Evolutionary conservation across 2,888 invertebrate genomes (phyloP).

Genomic region (Ecliptopera silaceata): DNA sequence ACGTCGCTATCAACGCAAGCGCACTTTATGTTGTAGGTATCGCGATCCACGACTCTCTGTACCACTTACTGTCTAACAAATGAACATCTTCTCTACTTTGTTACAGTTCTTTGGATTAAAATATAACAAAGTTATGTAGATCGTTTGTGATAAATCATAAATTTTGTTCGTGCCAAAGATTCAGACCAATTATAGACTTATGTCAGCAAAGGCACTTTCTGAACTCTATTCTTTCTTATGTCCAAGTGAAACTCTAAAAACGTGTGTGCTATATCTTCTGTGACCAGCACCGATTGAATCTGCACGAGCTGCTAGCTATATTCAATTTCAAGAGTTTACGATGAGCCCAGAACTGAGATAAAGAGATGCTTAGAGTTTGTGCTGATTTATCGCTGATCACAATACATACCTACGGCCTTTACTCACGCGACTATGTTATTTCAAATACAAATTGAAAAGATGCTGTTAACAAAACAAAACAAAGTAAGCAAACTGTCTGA

Average conservation of each 20-base stretch:
- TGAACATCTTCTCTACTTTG: too few species aligned
- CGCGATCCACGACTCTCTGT: constrained; percentile 5
- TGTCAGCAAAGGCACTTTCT: neutral
- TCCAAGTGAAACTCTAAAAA: neutral
- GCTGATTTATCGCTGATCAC: neutral
- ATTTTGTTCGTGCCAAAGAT: too few species aligned
- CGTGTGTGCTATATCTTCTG: neutral
- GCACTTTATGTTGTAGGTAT: constrained; percentile 18
- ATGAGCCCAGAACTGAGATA: constrained; percentile 5
- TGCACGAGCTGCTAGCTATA: constrained; percentile 8
- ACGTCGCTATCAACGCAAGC: constrained; percentile 23
- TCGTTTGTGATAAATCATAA: too few species aligned
- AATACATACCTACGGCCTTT: neutral
- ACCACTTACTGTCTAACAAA: neutral
- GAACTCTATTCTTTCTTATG: neutral
- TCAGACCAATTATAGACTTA: too few species aligned
- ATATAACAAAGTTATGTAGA: too few species aligned
- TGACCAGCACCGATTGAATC: constrained; percentile 6
- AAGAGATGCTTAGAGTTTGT: neutral
- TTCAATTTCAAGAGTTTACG: constrained; percentile 14
- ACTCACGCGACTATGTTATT: neutral
- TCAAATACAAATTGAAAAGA: neutral
- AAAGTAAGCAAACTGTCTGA: constrained; percentile 8
- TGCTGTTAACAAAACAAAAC: neutral
- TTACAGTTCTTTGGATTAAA: too few species aligned